A percentile compares a stretch with the other conserved stretches of the same genome.
Evolutionary conservation across 2,113 vertebrate genomes (phyloP).

Genomic region (Ceyx cyanopectus): DNA sequence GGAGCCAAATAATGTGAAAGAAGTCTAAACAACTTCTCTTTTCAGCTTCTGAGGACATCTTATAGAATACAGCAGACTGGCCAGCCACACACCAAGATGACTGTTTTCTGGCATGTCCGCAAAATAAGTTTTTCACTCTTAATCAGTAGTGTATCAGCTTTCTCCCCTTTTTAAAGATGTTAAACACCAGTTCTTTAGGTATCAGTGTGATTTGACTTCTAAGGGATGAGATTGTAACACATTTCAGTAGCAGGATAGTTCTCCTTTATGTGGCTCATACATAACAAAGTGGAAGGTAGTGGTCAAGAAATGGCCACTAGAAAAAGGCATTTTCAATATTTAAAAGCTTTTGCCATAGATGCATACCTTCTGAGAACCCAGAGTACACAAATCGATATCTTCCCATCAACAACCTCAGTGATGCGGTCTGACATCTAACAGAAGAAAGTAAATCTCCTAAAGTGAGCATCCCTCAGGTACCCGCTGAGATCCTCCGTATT

Average conservation of each 20-base stretch:
- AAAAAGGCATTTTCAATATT: neutral
- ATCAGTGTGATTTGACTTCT: neutral
- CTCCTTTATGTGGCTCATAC: neutral
- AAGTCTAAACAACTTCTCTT: neutral
- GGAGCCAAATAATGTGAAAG: neutral
- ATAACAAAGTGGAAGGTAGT: neutral
- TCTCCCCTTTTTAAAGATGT: neutral
- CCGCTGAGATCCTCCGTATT: neutral
- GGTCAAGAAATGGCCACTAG: neutral
- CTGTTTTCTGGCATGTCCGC: neutral
- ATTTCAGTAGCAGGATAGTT: neutral
- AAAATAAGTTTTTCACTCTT: neutral
- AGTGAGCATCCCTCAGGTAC: neutral
- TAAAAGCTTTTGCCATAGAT: neutral
- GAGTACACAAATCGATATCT: neutral
- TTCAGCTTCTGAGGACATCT: neutral
- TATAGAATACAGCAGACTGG: neutral
- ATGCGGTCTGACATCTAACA: neutral
- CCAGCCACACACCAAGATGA: neutral
- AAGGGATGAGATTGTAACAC: neutral
- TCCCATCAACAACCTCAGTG: neutral
- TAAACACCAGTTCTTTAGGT: neutral
- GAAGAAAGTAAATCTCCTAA: neutral
- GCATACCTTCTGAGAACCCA: neutral
- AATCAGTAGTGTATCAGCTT: neutral